A percentile compares a stretch with the other conserved stretches of the same genome.
Conservation (phyloP, 1,140 invertebrate species). For the Sminthurides bifidus region DNA sequence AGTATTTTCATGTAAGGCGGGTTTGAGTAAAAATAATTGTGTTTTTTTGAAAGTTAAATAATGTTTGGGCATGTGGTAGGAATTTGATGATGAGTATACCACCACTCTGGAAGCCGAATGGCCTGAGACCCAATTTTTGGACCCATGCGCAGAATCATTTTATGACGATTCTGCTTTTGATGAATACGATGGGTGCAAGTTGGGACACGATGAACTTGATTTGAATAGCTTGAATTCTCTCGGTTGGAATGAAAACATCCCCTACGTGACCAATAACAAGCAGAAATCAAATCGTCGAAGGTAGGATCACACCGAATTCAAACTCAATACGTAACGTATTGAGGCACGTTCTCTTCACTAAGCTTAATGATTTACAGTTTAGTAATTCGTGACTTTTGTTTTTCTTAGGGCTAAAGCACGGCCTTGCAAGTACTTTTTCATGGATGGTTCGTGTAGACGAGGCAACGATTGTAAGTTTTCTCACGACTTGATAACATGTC, state of each 20-base stretch:
- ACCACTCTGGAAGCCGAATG: not conserved
- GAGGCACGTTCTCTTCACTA: too few relatives aligned
- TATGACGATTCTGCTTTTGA: slow-evolving; percentile 1
- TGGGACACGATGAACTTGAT: slow-evolving; percentile 11
- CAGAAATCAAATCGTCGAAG: slow-evolving; percentile 18
- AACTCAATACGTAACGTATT: not conserved
- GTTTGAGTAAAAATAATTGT: too few relatives aligned
- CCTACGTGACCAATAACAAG: too few relatives aligned
- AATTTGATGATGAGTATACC: not conserved
- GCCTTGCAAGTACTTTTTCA: slow-evolving; percentile 26
- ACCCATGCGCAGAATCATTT: not conserved
- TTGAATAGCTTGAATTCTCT: too few relatives aligned
- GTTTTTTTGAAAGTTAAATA: too few relatives aligned
- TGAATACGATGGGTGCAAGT: not conserved
- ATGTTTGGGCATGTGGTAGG: too few relatives aligned
- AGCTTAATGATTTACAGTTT: not conserved
- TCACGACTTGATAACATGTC: slow-evolving; percentile 26
- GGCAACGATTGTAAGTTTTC: slow-evolving; percentile 28
- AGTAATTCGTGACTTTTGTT: not conserved
- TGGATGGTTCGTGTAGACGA: slow-evolving; percentile 23
- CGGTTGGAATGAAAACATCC: too few relatives aligned
- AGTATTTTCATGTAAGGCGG: too few relatives aligned
- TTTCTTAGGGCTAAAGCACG: slow-evolving; percentile 14
- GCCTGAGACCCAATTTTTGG: not conserved
- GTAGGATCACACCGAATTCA: slow-evolving; percentile 1